phyloP scores from a whole-genome alignment of 1,140 invertebrate species.

The Macrotrachela quadricornifera region DNA sequence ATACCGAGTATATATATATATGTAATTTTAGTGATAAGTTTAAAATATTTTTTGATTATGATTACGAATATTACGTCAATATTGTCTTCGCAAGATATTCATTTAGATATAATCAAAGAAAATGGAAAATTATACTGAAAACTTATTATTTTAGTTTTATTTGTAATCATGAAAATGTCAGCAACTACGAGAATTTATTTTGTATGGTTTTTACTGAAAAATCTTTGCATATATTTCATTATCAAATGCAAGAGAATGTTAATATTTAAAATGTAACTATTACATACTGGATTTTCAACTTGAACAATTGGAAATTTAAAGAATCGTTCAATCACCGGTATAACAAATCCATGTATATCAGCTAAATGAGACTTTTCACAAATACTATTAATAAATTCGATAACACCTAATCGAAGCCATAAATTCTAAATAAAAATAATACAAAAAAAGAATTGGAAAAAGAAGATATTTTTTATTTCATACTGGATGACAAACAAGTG shows the following conservation, averaged over 20 bases:
- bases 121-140: no score
- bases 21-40: no score
- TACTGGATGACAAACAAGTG: conserved; percentile 53
- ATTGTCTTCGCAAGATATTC: no score
- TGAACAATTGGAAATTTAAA: conserved; percentile 46
- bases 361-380: conserved; percentile 38
- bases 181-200: no score
- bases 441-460: not conserved
- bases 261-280: not conserved
- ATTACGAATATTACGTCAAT: no score
- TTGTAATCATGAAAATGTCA: no score
- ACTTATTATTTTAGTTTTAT: no score
- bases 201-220: no score
- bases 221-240: no score
- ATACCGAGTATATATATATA: no score
- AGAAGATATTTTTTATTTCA: conserved; percentile 13
- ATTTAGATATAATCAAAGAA: no score
- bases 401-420: conserved; percentile 54
- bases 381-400: conserved; percentile 56
- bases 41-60: no score
- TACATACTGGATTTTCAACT: conserved; percentile 25
- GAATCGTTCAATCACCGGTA: conserved; percentile 54
- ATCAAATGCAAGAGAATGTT: not conserved
- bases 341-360: conserved; percentile 75
- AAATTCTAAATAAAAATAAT: conserved; percentile 25